These are phyloP conservation scores for Pheosia tremula DNA, from an alignment of 2,888 invertebrate genomes.

Conservation along the genomic window DNA sequence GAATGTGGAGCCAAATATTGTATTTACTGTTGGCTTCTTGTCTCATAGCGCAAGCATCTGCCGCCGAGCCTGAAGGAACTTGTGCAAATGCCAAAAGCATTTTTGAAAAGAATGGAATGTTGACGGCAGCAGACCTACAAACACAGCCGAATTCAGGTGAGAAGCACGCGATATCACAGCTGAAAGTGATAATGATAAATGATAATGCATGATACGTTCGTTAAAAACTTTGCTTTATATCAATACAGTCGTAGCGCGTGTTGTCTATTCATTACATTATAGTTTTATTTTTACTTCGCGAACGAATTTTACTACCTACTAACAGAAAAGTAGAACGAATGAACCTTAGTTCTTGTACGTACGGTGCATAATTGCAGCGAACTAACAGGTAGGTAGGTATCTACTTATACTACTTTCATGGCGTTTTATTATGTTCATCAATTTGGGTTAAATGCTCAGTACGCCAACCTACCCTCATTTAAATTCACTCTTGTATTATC, in stretches of 20 bases:
- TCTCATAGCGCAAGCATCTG: conserved; percentile 63
- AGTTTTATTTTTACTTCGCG: too few relatives aligned
- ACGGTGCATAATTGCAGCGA: not conserved
- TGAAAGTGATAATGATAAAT: conserved; percentile 60
- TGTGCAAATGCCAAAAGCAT: conserved; percentile 81
- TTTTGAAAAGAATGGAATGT: conserved; percentile 80
- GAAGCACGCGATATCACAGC: conserved; percentile 59
- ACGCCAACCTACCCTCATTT: conserved; percentile 6
- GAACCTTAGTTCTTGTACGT: not conserved
- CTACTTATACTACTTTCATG: too few relatives aligned
- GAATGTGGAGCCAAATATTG: conserved; percentile 76
- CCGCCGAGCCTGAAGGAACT: conserved; percentile 69
- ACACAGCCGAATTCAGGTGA: conserved; percentile 82
- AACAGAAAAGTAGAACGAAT: conserved; percentile 13
- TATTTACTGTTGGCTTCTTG: conserved; percentile 73
- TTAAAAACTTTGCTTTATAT: conserved; percentile 19
- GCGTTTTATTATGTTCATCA: not conserved
- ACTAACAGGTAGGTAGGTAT: not conserved
- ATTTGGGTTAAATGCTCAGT: conserved; percentile 9
- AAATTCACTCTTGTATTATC: not conserved
- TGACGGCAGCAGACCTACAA: conserved; percentile 75
- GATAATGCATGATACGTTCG: conserved; percentile 54
- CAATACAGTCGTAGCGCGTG: not conserved
- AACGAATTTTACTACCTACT: conserved; percentile 6
- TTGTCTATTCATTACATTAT: not conserved